Percentiles rank a stretch among this genome's conserved stretches.
phyloP scores from a whole-genome alignment of 1,140 invertebrate species.

The Pantala flavescens region DNA sequence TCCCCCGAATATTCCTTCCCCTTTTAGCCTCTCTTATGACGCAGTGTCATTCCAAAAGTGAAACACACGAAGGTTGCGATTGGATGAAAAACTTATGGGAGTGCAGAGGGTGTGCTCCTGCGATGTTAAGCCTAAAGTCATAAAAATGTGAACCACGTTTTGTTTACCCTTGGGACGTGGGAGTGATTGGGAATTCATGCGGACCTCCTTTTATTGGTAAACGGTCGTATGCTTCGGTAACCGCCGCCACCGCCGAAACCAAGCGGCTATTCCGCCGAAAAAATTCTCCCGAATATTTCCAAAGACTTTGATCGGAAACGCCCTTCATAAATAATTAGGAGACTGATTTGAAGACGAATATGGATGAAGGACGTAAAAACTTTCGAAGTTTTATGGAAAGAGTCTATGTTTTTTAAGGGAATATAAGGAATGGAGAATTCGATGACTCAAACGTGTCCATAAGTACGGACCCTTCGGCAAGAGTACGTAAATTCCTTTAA shows the following conservation, averaged over 20 bases:
- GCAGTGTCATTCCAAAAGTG: neutral
- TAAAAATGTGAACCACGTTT: neutral
- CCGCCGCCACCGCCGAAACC: neutral
- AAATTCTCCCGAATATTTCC: neutral
- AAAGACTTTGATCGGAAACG: neutral
- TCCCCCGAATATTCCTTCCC: no score
- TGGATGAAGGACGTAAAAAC: neutral
- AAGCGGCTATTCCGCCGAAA: no score
- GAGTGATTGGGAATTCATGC: constrained; percentile 8
- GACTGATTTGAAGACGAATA: neutral
- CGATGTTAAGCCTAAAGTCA: neutral
- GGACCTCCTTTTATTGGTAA: neutral
- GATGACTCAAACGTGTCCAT: no score
- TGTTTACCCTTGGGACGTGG: neutral
- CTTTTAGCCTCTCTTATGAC: no score
- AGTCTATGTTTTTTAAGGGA: neutral
- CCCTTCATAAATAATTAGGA: neutral
- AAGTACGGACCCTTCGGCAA: no score
- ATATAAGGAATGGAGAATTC: no score
- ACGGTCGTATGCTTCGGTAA: neutral
- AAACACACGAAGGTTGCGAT: neutral
- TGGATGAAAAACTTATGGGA: constrained; percentile 10
- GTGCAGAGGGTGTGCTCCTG: neutral
- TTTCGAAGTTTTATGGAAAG: neutral
- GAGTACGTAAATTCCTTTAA: no score